Evolutionary conservation across 2,797 vertebrate species (phyloP), one percentile per base, ranked within the genome.

Genomic region (Leuciscus waleckii): DNA sequence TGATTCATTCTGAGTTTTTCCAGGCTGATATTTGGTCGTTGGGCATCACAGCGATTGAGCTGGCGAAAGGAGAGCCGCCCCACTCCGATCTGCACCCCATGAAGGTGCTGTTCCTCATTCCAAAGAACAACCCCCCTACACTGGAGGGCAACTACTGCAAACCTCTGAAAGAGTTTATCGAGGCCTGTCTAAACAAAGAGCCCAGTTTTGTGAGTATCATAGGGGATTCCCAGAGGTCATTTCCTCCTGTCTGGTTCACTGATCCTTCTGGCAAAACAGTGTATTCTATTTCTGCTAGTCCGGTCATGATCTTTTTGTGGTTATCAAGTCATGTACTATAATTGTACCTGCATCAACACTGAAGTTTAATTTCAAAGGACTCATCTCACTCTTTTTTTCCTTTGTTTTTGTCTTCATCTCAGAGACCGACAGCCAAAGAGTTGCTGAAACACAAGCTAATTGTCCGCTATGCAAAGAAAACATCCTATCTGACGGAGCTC

Each of bases 21-120:
- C 93, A 99, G 98, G 98, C 98, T 39, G 98, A 99, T 88, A 98
- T 99, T 93, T 99, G 98, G 98, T 99, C 98, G 6, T 91, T 99
- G 89, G 98, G 98, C 78, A 99, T 99, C 92, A 99, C 98, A 0
- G 98, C 98, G 2, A 99, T 99, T 70, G 98, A 99, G 90, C 95
- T 99, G 79, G 97, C 98, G 0, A 99, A 98, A 92, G 98, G 98
- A 39, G 97, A 99, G 85, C 98, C 98, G 0, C 98, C 98, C 2
- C 98, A 99, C 90, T 99, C 98, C 0, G 98, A 99, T 89, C 93
- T 99, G 11, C 98, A 99, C 89, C 98, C 98, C 81, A 99, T 99
- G 98, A 99, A 99, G 92, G 98, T 99, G 82, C 93, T 99, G 85
- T 99, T 99, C 93, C 97, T 99, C 89, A 99, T 99, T 93, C 98